Conservation (phyloP, 2,797 vertebrate genomes). For the Champsocephalus gunnari region DNA sequence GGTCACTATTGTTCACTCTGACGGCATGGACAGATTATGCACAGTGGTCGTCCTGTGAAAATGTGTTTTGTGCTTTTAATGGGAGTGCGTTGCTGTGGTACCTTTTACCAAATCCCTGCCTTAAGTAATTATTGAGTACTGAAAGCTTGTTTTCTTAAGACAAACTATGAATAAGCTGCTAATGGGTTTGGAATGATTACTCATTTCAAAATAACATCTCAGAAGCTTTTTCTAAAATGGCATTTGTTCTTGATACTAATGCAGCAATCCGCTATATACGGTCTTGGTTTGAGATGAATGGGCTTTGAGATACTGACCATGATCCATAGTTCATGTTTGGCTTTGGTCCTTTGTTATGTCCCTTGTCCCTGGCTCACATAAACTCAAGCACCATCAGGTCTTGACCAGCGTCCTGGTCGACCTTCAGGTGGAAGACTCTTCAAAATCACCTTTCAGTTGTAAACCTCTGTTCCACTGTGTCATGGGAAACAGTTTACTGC, state of each 20-base stretch:
- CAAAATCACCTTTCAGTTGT: neutral
- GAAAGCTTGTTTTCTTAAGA: slow-evolving; percentile 37
- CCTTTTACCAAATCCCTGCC: slow-evolving; percentile 40
- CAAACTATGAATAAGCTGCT: neutral
- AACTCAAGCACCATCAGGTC: neutral
- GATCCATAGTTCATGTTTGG: neutral
- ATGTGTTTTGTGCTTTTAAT: slow-evolving; percentile 49
- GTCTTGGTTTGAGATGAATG: neutral
- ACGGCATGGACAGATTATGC: slow-evolving; percentile 42
- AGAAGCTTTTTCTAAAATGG: slow-evolving; percentile 10
- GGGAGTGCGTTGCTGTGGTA: neutral
- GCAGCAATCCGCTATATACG: neutral
- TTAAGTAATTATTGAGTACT: slow-evolving; percentile 40
- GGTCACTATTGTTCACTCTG: slow-evolving; percentile 44
- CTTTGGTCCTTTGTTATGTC: neutral
- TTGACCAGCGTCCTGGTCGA: neutral
- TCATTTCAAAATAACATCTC: slow-evolving; percentile 24
- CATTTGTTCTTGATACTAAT: slow-evolving; percentile 12
- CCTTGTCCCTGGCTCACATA: neutral
- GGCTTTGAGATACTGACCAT: neutral
- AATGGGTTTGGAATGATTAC: slow-evolving; percentile 9
- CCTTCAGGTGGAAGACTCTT: neutral
- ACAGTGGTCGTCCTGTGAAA: slow-evolving; percentile 37
- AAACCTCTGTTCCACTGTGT: slow-evolving; percentile 5
- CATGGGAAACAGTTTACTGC: neutral